A percentile compares a stretch with the other conserved stretches of the same genome.
Evolutionary conservation across 92 coral and sea anemone species (phyloP).

Genomic region (Phymanthus crucifer): DNA sequence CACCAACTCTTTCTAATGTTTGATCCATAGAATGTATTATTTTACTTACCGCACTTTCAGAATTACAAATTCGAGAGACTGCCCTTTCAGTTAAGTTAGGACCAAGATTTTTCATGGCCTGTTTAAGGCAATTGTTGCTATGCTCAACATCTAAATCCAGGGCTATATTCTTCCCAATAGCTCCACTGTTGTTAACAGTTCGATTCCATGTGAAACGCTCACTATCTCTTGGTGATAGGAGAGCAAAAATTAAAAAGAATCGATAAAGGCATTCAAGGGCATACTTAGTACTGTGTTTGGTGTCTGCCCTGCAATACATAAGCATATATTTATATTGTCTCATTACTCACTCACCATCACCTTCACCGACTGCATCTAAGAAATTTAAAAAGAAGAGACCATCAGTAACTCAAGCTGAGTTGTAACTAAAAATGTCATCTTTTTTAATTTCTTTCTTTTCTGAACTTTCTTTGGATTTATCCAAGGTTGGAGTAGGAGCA

Average conservation of each 20-base stretch:
- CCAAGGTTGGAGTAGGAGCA: background rate
- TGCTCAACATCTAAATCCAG: constrained; percentile 38
- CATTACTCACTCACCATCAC: constrained; percentile 50
- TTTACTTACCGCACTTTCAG: constrained; percentile 30
- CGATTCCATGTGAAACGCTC: constrained; percentile 46
- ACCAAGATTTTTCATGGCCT: constrained; percentile 39
- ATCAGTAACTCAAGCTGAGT: background rate
- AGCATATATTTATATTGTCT: constrained; percentile 47
- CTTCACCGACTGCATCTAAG: constrained; percentile 50
- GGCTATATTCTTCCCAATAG: constrained; percentile 22
- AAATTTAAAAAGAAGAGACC: constrained; percentile 20
- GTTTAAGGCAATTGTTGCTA: constrained; percentile 35
- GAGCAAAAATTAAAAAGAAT: constrained; percentile 26
- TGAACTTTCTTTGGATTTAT: background rate
- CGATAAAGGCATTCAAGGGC: constrained; percentile 55
- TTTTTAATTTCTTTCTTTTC: background rate
- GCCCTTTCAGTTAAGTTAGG: constrained; percentile 44
- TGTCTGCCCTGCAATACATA: constrained; percentile 47
- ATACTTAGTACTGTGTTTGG: constrained; percentile 38
- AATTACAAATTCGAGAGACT: constrained; percentile 26
- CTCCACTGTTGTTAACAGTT: constrained; percentile 37
- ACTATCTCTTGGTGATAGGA: too few species aligned
- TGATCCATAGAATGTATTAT: constrained; percentile 25
- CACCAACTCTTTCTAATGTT: constrained; percentile 11
- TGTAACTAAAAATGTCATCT: background rate